phyloP scores from a whole-genome alignment of 2,113 vertebrate genomes.

The Caretta caretta region DNA sequence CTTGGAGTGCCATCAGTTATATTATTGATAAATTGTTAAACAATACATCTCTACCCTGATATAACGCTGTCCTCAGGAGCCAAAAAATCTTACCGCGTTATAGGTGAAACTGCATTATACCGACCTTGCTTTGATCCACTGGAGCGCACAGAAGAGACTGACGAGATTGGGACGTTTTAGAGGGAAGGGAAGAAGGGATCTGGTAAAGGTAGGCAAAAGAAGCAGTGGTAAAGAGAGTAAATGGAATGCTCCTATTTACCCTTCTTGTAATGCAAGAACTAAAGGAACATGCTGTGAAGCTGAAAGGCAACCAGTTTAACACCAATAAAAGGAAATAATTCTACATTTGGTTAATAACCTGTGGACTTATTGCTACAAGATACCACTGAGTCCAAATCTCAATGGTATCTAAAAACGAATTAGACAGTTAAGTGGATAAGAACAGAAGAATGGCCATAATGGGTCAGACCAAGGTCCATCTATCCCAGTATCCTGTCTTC shows the following conservation, averaged over 20 bases:
- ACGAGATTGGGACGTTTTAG: background rate
- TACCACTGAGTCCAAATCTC: background rate
- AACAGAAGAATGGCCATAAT: too few species aligned
- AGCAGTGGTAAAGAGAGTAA: too few species aligned
- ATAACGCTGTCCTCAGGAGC: too few species aligned
- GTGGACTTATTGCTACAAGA: background rate
- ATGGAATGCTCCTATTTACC: background rate
- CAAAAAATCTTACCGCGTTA: too few species aligned
- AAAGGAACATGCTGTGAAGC: background rate
- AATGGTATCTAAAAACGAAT: background rate
- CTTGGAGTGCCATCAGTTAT: background rate
- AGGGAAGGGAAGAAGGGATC: background rate
- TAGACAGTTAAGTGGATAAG: background rate
- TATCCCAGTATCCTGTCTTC: too few species aligned
- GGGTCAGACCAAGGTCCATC: too few species aligned
- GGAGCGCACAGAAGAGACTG: too few species aligned
- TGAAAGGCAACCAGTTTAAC: background rate
- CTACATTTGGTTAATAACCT: background rate
- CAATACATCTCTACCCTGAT: background rate
- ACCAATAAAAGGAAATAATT: background rate
- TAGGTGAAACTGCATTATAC: too few species aligned
- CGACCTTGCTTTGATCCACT: too few species aligned
- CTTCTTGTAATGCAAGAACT: background rate
- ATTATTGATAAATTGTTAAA: background rate
- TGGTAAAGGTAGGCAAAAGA: too few species aligned